Evolutionary conservation across 2,888 invertebrate species (phyloP), one percentile per base, ranked within the genome.

Genomic region (Morpho deidamia): DNA sequence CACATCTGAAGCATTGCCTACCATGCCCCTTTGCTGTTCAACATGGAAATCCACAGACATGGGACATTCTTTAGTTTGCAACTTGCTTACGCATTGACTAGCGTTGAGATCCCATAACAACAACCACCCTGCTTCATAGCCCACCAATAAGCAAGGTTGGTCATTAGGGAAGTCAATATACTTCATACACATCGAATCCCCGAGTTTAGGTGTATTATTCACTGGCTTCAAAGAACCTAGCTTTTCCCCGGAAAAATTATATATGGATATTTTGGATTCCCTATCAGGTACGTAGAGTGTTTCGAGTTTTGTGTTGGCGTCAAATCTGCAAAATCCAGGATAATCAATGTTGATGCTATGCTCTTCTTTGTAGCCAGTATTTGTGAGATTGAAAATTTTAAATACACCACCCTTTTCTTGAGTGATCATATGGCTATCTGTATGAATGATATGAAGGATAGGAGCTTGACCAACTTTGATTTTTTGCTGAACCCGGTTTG

Each of bases 81-180:
- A 67, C 69, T 90, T 90, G 66, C 91, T 89, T 64, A 92, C 83
- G 62, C 87, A 81, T 70, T 90, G 90, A 72, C 90, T 90, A 65
- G 91, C 91, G 66, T 90, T 91, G 66, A 93, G 83, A 81, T 95
- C 94, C 94, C 94, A 96, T 12, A 95, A 81, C 10, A 92, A 80
- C 47, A 95, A 84, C 74, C 93, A 92, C 1, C 95, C 95, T 14
- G 92, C 91, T 75, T 96, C 96, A 64, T 95, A 95, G 42, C 94
- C 94, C 10, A 91, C 93, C 48, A 96, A 78, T 14, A 95, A 71
- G 68, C 91, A 92, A 4, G 81, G 74, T 60, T 81, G 84, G 60
- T 91, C 91, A 56, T 74, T 68, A 23, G 91, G 74, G 63, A 87
- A 91, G 70, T 90, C 82, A 56, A 88, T 70, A 67, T 80, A 84